Conservation (phyloP, 2,797 vertebrate genomes). For the Eurystomus glaucurus region DNA sequence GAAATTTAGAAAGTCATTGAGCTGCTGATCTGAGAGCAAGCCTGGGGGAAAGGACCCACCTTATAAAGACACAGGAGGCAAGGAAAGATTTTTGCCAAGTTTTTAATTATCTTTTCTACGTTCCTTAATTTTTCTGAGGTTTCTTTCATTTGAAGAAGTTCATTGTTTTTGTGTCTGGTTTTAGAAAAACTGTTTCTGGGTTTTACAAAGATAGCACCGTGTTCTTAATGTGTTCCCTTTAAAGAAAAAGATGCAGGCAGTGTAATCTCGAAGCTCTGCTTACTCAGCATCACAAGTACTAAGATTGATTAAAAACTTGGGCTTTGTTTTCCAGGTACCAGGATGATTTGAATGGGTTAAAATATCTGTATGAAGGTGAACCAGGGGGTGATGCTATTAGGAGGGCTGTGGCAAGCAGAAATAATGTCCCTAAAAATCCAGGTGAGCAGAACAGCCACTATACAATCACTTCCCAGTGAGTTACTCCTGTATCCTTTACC, state of each 20-base stretch:
- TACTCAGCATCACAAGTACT: not conserved
- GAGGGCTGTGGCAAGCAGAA: not conserved
- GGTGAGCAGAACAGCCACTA: not conserved
- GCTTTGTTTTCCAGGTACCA: not conserved
- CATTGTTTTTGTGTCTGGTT: fast-evolving
- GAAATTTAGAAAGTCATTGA: not conserved
- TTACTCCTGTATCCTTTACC: not conserved
- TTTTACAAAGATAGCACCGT: not conserved
- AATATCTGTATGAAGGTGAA: not conserved
- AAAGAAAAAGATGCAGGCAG: not conserved
- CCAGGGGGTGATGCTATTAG: not conserved
- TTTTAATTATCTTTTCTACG: not conserved
- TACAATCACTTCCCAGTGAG: not conserved
- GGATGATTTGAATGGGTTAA: not conserved
- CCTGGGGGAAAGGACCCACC: not conserved
- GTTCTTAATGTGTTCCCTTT: not conserved
- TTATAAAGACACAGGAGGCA: not conserved
- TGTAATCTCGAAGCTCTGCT: not conserved
- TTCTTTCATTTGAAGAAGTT: not conserved
- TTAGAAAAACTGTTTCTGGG: not conserved
- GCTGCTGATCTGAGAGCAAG: not conserved
- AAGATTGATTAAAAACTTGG: not conserved
- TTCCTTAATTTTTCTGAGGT: not conserved
- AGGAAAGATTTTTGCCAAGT: not conserved
- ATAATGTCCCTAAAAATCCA: not conserved